phyloP scores from a whole-genome alignment of 2,113 vertebrate species.

The Numenius arquata region DNA sequence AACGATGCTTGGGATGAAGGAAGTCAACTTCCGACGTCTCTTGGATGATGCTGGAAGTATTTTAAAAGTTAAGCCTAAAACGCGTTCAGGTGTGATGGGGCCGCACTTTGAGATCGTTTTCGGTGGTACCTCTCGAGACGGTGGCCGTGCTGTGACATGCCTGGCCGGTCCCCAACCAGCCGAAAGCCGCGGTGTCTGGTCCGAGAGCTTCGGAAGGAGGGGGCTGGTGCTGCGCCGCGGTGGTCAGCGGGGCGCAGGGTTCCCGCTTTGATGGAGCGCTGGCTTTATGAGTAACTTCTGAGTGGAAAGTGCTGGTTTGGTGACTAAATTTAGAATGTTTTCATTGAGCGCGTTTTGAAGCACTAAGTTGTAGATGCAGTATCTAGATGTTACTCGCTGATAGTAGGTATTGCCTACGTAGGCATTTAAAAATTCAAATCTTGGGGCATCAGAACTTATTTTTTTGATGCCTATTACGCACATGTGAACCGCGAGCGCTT shows the following conservation, averaged over 20 bases:
- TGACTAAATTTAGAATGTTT: neutral
- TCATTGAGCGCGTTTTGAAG: neutral
- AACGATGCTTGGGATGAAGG: neutral
- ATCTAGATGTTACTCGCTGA: neutral
- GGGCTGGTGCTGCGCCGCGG: neutral
- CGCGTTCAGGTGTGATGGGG: too few species aligned
- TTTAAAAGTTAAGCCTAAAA: neutral
- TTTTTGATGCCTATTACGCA: too few species aligned
- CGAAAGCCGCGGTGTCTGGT: rapidly evolving
- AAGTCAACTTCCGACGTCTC: neutral
- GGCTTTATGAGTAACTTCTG: neutral
- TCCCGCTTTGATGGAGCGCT: neutral
- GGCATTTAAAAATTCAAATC: neutral
- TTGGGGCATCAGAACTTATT: neutral
- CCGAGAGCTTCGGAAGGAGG: neutral
- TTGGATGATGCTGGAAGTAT: neutral
- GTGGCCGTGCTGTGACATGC: neutral
- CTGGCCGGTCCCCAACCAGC: neutral
- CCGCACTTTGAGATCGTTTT: rapidly evolving
- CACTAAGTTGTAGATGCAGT: neutral
- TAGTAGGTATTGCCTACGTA: neutral
- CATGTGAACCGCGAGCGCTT: neutral
- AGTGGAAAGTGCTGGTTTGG: neutral
- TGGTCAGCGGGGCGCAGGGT: neutral
- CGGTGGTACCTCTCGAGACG: neutral